Base-by-base conservation (phyloP, 2,797 vertebrate species). In the Sebastes kiyomatsui region DNA sequence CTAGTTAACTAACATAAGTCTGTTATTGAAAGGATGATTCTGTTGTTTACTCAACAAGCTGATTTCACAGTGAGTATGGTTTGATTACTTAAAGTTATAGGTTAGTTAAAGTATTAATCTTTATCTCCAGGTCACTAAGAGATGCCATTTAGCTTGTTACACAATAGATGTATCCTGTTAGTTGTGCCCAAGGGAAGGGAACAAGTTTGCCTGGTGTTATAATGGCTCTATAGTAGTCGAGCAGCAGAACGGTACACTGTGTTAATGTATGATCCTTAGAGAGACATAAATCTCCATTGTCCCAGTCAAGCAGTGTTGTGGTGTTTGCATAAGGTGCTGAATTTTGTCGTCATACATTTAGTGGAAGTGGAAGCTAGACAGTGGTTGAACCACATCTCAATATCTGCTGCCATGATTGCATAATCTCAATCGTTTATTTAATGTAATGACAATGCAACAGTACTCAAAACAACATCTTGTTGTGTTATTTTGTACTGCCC, bases 111-210 rank as follows among this genome's bases (percentile, higher is more conserved):
- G 49, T 22, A 64, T 32, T 59, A 66, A 27, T 61, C 25, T 67
- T 65, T 32, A 58, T 42, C 22, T 52, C 64, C 5, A 16, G 11
- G 14, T 30, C 35, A 67, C 74, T 25, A 20, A 59, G 67, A 74
- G 81, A 77, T 78, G 25, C n/a, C 61, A 28, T 69, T 42, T 71
- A 75, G 55, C 54, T 46, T 78, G 65, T 90, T 89, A 77, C 67
- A 88, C 82, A 90, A 88, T 80, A 86, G 67, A 87, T 79, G 71
- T 81, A 81, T 78, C 70, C 8, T 27, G 66, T 78, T 77, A 38
- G 65, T 75, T 77, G 27, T 42, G 23, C 2, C 42, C 59, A 72
- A 20, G 52, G 28, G 73, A 85, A 69, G 27, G 14, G 23, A 52
- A 42, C 46, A 60, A 46, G 33, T 72, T 56, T 60, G 13, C 38